These are phyloP conservation scores for Acromyrmex charruanus DNA, from an alignment of 1,140 invertebrate species.

Conservation along the genomic window DNA sequence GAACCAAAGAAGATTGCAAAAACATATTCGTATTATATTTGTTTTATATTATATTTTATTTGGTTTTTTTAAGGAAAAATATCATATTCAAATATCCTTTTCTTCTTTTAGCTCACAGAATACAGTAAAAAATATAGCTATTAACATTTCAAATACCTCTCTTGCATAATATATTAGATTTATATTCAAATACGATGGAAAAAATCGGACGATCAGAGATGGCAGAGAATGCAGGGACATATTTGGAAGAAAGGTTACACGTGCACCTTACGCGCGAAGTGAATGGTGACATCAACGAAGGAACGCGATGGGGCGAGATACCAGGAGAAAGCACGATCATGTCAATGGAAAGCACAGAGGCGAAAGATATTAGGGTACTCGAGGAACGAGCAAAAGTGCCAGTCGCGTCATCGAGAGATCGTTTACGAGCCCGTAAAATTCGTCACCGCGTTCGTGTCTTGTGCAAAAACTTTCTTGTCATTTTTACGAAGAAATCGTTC, in stretches of 20 bases:
- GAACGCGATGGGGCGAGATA: conserved; percentile 19
- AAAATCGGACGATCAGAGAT: neutral
- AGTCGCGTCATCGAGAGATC: conserved; percentile 58
- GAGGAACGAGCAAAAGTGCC: neutral
- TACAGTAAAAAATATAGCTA: neutral
- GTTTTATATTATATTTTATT: neutral
- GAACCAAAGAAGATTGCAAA: neutral
- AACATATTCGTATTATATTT: neutral
- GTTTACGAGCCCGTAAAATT: conserved; percentile 73
- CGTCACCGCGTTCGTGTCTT: conserved; percentile 48
- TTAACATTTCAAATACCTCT: conserved; percentile 4
- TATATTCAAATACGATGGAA: conserved; percentile 14
- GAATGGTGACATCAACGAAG: conserved; percentile 58
- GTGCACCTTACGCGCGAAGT: conserved; percentile 55
- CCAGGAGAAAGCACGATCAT: conserved; percentile 9
- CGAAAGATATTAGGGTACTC: conserved; percentile 47
- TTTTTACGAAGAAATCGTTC: conserved; percentile 30
- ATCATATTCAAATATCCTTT: neutral
- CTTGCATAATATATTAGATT: neutral
- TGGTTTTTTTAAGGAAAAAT: neutral
- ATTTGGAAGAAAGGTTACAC: neutral
- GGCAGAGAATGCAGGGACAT: neutral
- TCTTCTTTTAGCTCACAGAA: neutral
- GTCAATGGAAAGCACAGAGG: conserved; percentile 37
- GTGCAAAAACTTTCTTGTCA: neutral